Percentiles rank a stretch among this genome's conserved stretches.
phyloP scores from a whole-genome alignment of 2,888 invertebrate genomes.

The Sussaba pulchella region DNA sequence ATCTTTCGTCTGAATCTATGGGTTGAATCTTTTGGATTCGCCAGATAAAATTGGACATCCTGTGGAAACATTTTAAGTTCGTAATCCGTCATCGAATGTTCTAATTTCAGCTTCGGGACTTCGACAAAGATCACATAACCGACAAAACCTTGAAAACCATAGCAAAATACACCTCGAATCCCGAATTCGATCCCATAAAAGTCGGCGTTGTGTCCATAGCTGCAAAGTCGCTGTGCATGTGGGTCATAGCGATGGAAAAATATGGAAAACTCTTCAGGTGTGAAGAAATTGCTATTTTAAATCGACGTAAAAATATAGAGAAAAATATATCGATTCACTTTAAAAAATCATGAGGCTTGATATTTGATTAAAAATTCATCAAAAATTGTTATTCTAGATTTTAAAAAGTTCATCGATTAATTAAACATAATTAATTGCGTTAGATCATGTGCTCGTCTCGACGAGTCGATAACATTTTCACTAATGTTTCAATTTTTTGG shows the following conservation, averaged over 20 bases:
- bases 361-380: too few relatives aligned
- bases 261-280: conserved; percentile 95
- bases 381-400: too few relatives aligned
- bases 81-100: background rate
- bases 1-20: background rate
- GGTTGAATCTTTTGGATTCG: background rate
- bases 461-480: too few relatives aligned
- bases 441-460: too few relatives aligned
- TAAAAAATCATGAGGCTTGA: too few relatives aligned
- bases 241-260: conserved; percentile 96
- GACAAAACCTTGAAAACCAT: conserved; percentile 94
- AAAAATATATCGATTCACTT: too few relatives aligned
- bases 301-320: background rate
- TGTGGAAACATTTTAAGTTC: background rate
- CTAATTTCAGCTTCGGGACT: conserved; percentile 88
- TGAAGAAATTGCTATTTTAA: background rate
- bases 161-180: conserved; percentile 91
- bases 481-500: too few relatives aligned
- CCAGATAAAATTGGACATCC: background rate
- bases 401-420: too few relatives aligned
- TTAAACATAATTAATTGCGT: too few relatives aligned
- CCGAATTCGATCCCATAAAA: conserved; percentile 95
- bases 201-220: conserved; percentile 94
- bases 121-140: conserved; percentile 95
- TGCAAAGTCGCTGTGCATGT: conserved; percentile 94